A percentile compares a stretch with the other conserved stretches of the same genome.
These are phyloP conservation scores for Grammomys surdaster DNA, from an alignment of 2,113 vertebrate species.

Conservation along the genomic window DNA sequence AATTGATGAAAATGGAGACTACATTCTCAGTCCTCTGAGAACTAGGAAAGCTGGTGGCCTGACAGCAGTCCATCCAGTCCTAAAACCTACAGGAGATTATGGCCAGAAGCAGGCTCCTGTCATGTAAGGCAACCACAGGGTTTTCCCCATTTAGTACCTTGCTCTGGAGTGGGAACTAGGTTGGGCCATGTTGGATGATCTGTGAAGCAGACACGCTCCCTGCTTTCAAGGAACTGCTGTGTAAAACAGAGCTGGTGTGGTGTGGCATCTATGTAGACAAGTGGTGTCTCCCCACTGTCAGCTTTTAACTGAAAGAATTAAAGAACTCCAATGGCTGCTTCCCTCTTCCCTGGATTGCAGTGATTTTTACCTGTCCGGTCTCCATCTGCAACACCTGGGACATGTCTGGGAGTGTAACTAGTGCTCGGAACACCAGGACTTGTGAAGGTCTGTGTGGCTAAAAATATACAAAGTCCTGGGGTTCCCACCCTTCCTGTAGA, in stretches of 20 bases:
- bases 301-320: not conserved
- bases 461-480: not conserved
- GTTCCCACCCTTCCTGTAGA: not conserved
- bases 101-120: not conserved
- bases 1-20: not conserved
- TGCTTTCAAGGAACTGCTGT: not conserved
- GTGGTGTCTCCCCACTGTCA: not conserved
- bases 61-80: not conserved
- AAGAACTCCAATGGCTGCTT: not conserved
- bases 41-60: not conserved
- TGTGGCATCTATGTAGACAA: not conserved
- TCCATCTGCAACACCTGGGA: not conserved
- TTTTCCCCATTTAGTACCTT: not conserved
- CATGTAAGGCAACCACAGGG: too few species aligned
- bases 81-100: not conserved
- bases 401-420: not conserved
- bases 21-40: not conserved
- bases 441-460: not conserved
- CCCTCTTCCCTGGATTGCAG: not conserved
- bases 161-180: not conserved
- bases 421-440: fast-evolving
- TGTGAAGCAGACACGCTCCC: not conserved
- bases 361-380: not conserved
- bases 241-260: not conserved
- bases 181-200: not conserved